Evolutionary conservation across 2,888 invertebrate species (phyloP).

Genomic region (Hyles lineata): DNA sequence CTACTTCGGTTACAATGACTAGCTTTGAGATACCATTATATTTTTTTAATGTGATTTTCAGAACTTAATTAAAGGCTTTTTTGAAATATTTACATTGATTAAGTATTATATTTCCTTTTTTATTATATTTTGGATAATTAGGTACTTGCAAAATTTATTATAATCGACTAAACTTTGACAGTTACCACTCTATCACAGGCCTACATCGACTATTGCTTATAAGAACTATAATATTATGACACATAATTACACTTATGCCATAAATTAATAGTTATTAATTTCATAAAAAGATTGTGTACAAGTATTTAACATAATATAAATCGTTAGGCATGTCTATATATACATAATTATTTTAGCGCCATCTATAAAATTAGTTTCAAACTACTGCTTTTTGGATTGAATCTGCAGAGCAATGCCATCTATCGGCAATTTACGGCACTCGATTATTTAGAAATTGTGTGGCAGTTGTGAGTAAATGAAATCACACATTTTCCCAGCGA

Average conservation of each 20-base stretch:
- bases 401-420: background rate
- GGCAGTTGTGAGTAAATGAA: background rate
- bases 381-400: background rate
- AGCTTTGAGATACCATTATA: background rate
- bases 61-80: background rate
- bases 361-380: background rate
- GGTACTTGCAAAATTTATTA: background rate
- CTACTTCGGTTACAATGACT: conserved; percentile 14
- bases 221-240: background rate
- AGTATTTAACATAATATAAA: background rate
- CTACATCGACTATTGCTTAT: conserved; percentile 14
- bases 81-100: too few species aligned
- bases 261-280: background rate
- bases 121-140: too few species aligned
- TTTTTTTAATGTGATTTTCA: background rate
- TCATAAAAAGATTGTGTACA: background rate
- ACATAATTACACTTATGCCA: background rate
- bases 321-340: background rate
- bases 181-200: conserved; percentile 8
- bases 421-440: background rate
- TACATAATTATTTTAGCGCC: conserved; percentile 7
- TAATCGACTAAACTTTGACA: conserved; percentile 12
- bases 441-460: background rate
- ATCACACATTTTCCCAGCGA: background rate
- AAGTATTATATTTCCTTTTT: too few species aligned